phyloP scores from a whole-genome alignment of 2,113 vertebrate species.

The Callionymus lyra region DNA sequence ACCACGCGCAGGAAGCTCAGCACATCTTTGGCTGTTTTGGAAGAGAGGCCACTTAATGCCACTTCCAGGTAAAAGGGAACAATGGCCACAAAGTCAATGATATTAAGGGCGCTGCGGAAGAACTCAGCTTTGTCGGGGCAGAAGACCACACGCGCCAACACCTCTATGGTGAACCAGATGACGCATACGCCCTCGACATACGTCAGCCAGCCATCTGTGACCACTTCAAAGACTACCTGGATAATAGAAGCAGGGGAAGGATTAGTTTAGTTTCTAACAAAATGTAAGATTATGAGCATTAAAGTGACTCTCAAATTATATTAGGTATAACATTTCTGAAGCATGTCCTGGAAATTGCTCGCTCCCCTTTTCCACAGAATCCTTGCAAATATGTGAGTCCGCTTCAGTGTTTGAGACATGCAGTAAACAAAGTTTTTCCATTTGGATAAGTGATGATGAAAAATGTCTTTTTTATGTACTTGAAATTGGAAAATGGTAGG shows the following conservation, averaged over 20 bases:
- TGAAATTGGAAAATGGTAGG: too few species aligned
- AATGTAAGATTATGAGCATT: too few species aligned
- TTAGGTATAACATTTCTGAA: too few species aligned
- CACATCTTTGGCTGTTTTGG: constrained; percentile 91
- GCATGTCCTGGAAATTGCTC: too few species aligned
- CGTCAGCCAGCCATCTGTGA: constrained; percentile 88
- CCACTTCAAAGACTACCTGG: constrained; percentile 74
- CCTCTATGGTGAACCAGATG: constrained; percentile 97
- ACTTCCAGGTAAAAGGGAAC: constrained; percentile 92
- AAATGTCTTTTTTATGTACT: too few species aligned
- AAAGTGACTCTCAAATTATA: too few species aligned
- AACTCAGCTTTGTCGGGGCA: constrained; percentile 92
- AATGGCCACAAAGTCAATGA: constrained; percentile 95
- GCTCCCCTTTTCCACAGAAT: too few species aligned
- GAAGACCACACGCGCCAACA: constrained; percentile 86
- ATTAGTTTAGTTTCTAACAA: constrained; percentile 1
- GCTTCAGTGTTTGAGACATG: too few species aligned
- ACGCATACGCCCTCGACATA: constrained; percentile 95
- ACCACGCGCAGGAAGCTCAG: constrained; percentile 87
- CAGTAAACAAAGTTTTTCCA: too few species aligned
- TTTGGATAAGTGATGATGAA: too few species aligned
- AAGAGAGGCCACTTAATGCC: constrained; percentile 77
- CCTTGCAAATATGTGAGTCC: too few species aligned
- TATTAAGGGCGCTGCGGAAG: constrained; percentile 85
- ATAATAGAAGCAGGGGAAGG: constrained; percentile 7